Evolutionary conservation across 2,888 invertebrate species (phyloP).

Genomic region (Drosophila infuscata): DNA sequence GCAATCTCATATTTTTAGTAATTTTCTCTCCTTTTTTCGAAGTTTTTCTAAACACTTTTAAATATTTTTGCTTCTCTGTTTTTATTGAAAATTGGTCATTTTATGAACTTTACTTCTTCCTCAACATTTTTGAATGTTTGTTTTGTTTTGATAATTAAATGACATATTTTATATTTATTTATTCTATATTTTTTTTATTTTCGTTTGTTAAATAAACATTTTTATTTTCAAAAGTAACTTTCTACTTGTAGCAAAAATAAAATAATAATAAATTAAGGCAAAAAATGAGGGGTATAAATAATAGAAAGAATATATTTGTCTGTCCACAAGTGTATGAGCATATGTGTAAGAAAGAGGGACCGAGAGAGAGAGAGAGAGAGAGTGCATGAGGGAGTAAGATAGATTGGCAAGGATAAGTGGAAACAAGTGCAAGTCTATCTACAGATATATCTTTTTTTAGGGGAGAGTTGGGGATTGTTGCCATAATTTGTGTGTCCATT

Average conservation of each 20-base stretch:
- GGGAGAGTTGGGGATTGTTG: slow-evolving; percentile 20
- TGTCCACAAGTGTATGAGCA: neutral
- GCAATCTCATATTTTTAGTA: too few species aligned
- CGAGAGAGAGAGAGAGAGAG: too few species aligned
- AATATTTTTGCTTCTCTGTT: too few species aligned
- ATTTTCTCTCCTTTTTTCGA: too few species aligned
- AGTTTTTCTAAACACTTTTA: too few species aligned
- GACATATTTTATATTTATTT: neutral
- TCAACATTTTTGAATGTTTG: neutral
- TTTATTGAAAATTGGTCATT: too few species aligned
- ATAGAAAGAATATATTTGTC: neutral
- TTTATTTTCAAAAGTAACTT: too few species aligned
- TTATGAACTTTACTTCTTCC: neutral
- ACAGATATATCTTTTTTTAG: neutral
- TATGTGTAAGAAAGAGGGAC: neutral
- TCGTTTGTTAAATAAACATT: neutral
- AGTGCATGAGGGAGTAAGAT: neutral
- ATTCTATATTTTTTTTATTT: neutral
- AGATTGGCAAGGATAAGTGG: neutral
- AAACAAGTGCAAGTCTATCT: slow-evolving; percentile 1
- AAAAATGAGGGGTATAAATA: neutral
- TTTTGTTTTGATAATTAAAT: neutral
- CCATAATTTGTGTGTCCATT: slow-evolving; percentile 71
- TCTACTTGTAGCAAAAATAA: neutral
- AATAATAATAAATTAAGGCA: neutral